Conservation (phyloP, 2,113 vertebrate genomes). For the Cryptotis parvus region DNA sequence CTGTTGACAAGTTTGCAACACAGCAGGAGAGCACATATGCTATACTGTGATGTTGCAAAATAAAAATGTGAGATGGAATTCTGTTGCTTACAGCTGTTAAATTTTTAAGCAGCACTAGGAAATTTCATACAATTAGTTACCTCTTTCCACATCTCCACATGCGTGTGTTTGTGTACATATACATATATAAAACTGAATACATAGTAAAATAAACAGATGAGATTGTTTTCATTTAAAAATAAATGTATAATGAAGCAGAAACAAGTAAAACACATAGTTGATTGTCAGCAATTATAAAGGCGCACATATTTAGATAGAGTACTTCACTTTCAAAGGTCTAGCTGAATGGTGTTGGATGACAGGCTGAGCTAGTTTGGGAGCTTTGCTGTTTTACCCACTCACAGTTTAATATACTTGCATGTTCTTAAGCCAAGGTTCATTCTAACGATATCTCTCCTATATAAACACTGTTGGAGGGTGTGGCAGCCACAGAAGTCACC, state of each 20-base stretch:
- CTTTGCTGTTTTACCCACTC: no score
- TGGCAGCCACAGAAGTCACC: no score
- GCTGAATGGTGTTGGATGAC: no score
- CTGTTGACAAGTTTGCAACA: conserved; percentile 67
- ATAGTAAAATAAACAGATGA: not conserved
- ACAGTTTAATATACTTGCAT: no score
- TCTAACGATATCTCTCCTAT: no score
- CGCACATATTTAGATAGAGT: not conserved
- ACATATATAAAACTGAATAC: no score
- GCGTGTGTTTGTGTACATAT: no score
- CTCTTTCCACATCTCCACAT: not conserved
- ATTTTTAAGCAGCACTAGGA: conserved; percentile 53
- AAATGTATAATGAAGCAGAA: not conserved
- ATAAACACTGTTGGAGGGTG: no score
- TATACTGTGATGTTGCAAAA: conserved; percentile 64
- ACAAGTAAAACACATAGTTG: not conserved
- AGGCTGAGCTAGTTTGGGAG: no score
- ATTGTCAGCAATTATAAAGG: conserved; percentile 5
- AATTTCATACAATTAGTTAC: conserved; percentile 44
- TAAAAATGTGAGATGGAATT: conserved; percentile 69
- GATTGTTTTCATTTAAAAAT: not conserved
- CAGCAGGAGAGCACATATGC: conserved; percentile 63
- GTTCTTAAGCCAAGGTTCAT: no score
- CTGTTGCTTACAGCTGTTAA: conserved; percentile 66
- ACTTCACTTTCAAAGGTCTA: not conserved